Evolutionary conservation across 2,113 vertebrate species (phyloP).

Genomic region (Mugil cephalus): DNA sequence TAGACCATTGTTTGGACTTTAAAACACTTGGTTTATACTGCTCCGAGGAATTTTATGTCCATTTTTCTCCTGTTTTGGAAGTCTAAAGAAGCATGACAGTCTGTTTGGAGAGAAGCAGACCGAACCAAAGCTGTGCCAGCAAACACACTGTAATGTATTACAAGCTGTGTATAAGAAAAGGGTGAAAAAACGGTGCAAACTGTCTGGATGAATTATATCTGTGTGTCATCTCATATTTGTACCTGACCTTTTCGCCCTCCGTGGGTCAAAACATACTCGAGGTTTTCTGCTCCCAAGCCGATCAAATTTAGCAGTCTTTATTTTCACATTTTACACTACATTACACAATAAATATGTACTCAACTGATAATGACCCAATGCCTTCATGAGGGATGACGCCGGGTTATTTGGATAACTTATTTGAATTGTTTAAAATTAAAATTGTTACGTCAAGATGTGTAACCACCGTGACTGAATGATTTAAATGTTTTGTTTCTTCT

Average conservation of each 20-base stretch:
- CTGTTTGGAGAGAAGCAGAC: slow-evolving; percentile 23
- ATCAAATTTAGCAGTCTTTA: neutral
- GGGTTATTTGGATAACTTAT: neutral
- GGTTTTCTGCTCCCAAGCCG: neutral
- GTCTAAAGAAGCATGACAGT: slow-evolving; percentile 9
- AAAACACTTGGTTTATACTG: slow-evolving; percentile 32
- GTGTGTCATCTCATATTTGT: no score
- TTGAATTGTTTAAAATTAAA: neutral
- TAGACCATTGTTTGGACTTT: slow-evolving; percentile 41
- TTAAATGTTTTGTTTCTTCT: slow-evolving; percentile 13
- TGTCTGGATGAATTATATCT: neutral
- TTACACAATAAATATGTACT: no score
- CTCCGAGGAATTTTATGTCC: neutral
- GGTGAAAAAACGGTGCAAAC: neutral
- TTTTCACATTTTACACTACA: neutral
- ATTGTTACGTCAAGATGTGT: neutral
- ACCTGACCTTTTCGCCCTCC: neutral
- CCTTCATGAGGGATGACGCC: neutral
- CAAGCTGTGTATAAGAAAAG: neutral
- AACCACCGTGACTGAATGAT: neutral
- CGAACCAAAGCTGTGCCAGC: neutral
- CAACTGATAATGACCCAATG: no score
- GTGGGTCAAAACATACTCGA: neutral
- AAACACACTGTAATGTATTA: neutral
- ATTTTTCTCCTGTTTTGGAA: slow-evolving; percentile 45